Conservation (phyloP, 2,888 invertebrate species). For the Hanleya hanleyi region DNA sequence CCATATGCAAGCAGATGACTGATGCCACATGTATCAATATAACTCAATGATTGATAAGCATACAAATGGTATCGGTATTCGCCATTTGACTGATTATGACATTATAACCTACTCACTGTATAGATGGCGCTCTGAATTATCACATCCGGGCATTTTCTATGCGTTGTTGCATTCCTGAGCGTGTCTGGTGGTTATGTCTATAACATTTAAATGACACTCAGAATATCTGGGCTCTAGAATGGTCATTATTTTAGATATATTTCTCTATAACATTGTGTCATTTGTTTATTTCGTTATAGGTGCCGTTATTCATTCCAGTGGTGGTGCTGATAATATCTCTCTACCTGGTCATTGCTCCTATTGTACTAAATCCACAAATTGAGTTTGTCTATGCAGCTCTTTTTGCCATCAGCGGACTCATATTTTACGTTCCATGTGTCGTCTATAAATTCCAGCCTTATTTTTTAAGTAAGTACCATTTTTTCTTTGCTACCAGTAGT, state of each 20-base stretch:
- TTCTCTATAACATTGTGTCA: neutral
- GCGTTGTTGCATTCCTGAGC: too few species aligned
- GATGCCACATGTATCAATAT: too few species aligned
- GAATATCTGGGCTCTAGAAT: too few species aligned
- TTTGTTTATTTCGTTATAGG: slow-evolving; percentile 44
- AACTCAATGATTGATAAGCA: too few species aligned
- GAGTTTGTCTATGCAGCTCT: slow-evolving; percentile 94
- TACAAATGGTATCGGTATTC: too few species aligned
- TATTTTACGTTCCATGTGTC: slow-evolving; percentile 96
- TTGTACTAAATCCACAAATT: slow-evolving; percentile 92
- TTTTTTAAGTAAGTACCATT: neutral
- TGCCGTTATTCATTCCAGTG: slow-evolving; percentile 87
- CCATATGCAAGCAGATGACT: too few species aligned
- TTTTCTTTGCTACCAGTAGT: neutral
- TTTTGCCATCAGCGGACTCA: slow-evolving; percentile 90
- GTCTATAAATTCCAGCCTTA: slow-evolving; percentile 76
- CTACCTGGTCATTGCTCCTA: slow-evolving; percentile 95
- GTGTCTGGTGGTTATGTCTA: too few species aligned
- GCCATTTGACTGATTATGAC: too few species aligned
- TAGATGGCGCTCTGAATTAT: too few species aligned
- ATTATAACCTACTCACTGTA: too few species aligned
- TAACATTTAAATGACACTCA: too few species aligned
- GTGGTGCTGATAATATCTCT: slow-evolving; percentile 90
- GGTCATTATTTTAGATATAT: neutral
- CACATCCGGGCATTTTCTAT: too few species aligned